A percentile compares a stretch with the other conserved stretches of the same genome.
phyloP scores from a whole-genome alignment of 2,797 vertebrate genomes.

The Intellagama lesueurii region DNA sequence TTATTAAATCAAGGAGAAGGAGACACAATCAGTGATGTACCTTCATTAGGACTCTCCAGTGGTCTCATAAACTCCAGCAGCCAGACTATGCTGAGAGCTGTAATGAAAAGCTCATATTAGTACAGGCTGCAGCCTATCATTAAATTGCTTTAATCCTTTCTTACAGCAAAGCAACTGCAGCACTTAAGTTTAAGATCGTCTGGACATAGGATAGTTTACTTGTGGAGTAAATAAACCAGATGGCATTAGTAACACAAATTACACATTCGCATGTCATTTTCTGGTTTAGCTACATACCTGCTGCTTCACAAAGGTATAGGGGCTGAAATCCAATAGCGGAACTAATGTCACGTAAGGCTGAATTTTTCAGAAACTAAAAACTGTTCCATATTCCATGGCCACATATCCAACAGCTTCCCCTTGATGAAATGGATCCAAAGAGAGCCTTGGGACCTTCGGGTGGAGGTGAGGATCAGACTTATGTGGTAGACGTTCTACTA shows the following conservation, averaged over 20 bases:
- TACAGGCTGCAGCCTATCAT: conserved; percentile 51
- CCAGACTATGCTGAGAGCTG: conserved; percentile 43
- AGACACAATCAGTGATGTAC: not conserved
- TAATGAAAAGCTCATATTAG: conserved; percentile 60
- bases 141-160: conserved; percentile 58
- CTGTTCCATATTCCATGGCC: too few species aligned
- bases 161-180: conserved; percentile 49
- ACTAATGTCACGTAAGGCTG: too few species aligned
- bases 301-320: too few species aligned
- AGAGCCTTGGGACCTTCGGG: too few species aligned
- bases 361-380: too few species aligned
- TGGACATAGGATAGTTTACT: conserved; percentile 49
- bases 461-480: too few species aligned
- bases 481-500: too few species aligned
- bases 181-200: conserved; percentile 54
- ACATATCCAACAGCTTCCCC: too few species aligned
- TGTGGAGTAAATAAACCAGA: conserved; percentile 41
- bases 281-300: conserved; percentile 11
- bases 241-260: conserved; percentile 29
- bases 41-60: conserved; percentile 42
- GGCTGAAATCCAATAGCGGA: too few species aligned
- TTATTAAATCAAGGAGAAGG: conserved; percentile 54
- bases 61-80: conserved; percentile 44
- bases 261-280: conserved; percentile 22
- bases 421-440: too few species aligned